Evolutionary conservation across 2,888 invertebrate species (phyloP), one percentile per base, ranked within the genome.

Genomic region (Leucoptera coffeella): DNA sequence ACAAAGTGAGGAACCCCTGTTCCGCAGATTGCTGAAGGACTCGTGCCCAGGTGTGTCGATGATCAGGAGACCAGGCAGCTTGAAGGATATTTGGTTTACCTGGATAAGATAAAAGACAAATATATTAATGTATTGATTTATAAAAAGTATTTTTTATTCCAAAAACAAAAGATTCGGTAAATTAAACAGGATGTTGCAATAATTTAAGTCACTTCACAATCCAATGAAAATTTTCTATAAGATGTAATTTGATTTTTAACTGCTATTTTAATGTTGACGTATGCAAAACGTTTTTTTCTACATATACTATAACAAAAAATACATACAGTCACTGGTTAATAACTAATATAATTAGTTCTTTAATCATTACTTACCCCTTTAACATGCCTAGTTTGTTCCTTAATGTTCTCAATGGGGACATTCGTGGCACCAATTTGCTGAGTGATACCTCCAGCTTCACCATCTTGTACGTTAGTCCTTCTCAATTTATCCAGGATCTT

Each of bases 11-110:
- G 97, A 97, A 12, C 99, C 99, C 46, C 99, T 80, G 47, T 84
- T 94, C 35, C 99, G 78, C 33, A 99, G 72, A 67, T 99, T 99
- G 47, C 94, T 95, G 71, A 99, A 99, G 22, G 96, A 96, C 64
- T 99, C 99, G 84, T 99, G 99, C 13, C 99, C 99, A 34, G 99
- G 99, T 11, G 99, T 99, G 53, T 99, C 99, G 40, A 99, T 99
- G 48, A 99, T 97, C 14, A 99, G 71, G 14, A 99, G 72, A 12
- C 99, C 99, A 2, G 99, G 99, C 35, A 99, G 67, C 51, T 84
- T 88, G 43, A 96, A 77, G 22, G 75, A 75, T 44, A 86, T 82
- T 34, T 88, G 85, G 26, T 74, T 71, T 43, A 88, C 87, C 87
- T 89, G 49, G 37, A 72, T 57, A 32, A 32, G 32, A 33, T 14